Evolutionary conservation across 2,113 vertebrate species (phyloP).

Genomic region (Salvelinus namaycush): DNA sequence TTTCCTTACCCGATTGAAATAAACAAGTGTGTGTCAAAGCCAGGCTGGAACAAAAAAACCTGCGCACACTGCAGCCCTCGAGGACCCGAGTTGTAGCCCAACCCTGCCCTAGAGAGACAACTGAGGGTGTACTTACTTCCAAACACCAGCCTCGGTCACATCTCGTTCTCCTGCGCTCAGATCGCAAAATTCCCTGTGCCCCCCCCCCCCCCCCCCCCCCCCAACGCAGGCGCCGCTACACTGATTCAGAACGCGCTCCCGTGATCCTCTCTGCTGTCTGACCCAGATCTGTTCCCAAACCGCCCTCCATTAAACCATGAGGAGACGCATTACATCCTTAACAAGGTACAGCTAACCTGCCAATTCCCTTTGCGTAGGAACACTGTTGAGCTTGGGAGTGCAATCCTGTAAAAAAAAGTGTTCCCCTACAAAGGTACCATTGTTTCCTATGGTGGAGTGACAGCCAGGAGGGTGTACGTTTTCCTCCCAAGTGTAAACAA

Average conservation of each 20-base stretch:
- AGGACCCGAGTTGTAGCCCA: no score
- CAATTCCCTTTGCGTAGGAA: neutral
- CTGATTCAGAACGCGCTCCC: neutral
- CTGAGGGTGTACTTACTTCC: neutral
- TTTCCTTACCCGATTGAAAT: neutral
- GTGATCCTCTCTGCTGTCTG: neutral
- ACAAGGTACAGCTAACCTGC: neutral
- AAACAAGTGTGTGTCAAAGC: neutral
- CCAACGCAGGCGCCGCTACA: neutral
- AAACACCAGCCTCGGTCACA: neutral
- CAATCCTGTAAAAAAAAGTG: neutral
- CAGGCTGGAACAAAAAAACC: neutral
- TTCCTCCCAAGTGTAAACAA: conserved; percentile 58
- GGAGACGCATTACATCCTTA: neutral
- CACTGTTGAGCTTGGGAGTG: neutral
- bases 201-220: no score
- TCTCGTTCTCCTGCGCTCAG: neutral
- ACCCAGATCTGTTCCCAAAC: neutral
- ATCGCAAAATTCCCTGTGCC: neutral
- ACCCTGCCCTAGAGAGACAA: neutral
- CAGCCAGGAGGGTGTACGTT: conserved; percentile 44
- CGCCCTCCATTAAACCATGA: neutral
- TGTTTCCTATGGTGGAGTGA: conserved; percentile 9
- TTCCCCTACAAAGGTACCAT: neutral
- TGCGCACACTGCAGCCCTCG: neutral